These are phyloP conservation scores for Galemys pyrenaicus DNA, from an alignment of 2,113 vertebrate genomes.

Conservation along the genomic window DNA sequence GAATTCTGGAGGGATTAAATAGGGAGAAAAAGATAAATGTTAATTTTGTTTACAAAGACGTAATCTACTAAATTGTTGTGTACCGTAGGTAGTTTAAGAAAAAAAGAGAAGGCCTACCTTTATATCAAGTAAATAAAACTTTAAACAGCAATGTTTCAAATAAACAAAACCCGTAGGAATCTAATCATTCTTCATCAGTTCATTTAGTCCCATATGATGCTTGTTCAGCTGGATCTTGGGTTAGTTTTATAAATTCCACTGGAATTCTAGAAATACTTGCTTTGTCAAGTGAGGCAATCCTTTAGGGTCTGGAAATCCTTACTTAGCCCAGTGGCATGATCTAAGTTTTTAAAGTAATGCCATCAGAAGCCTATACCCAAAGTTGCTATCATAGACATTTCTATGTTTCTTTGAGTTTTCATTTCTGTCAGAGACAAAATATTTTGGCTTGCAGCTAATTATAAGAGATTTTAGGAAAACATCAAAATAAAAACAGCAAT, in stretches of 20 bases:
- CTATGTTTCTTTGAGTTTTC: neutral
- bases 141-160: neutral
- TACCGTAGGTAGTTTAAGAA: neutral
- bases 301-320: neutral
- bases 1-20: neutral
- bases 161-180: neutral
- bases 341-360: neutral
- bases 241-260: neutral
- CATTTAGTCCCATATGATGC: neutral
- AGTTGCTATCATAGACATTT: neutral
- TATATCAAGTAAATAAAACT: neutral
- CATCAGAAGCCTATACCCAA: neutral
- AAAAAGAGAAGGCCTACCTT: neutral
- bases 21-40: slow-evolving; percentile 27
- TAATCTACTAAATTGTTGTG: neutral
- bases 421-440: neutral
- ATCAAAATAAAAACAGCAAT: neutral
- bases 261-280: neutral
- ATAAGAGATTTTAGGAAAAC: neutral
- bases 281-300: no score
- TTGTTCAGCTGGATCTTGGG: neutral
- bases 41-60: slow-evolving; percentile 29
- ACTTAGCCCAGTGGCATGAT: neutral
- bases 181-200: neutral
- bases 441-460: neutral